A percentile compares a stretch with the other conserved stretches of the same genome.
phyloP scores from a whole-genome alignment of 2,797 vertebrate genomes.

The Tokudaia muenninki region DNA sequence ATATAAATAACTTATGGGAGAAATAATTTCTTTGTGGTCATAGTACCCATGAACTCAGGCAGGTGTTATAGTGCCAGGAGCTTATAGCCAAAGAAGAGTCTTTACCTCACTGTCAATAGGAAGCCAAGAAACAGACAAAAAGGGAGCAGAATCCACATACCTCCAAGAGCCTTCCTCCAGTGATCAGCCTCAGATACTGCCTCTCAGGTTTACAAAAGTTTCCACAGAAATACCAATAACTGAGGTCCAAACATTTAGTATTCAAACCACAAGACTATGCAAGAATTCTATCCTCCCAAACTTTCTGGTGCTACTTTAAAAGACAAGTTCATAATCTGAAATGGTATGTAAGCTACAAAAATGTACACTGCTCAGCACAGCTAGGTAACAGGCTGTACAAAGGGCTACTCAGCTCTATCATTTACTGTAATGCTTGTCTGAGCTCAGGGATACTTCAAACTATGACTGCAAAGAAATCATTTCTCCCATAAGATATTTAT shows the following conservation, averaged over 20 bases:
- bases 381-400: slow-evolving; percentile 45
- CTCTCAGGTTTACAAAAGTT: neutral
- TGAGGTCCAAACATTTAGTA: neutral
- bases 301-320: neutral
- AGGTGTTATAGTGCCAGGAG: neutral
- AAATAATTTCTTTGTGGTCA: neutral
- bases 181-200: neutral
- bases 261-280: neutral
- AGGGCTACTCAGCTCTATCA: slow-evolving; percentile 27
- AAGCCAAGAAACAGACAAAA: neutral
- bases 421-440: neutral
- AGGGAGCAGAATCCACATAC: neutral
- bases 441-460: neutral
- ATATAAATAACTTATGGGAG: neutral
- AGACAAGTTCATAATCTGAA: neutral
- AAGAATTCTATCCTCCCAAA: neutral
- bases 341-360: neutral
- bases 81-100: neutral
- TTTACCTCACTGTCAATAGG: neutral
- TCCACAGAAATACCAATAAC: neutral
- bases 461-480: neutral
- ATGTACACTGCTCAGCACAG: neutral
- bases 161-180: neutral
- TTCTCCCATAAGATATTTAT: neutral
- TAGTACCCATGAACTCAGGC: neutral